Evolutionary conservation across 2,888 invertebrate species (phyloP).

Genomic region (Hirtodrosophila histrioides): DNA sequence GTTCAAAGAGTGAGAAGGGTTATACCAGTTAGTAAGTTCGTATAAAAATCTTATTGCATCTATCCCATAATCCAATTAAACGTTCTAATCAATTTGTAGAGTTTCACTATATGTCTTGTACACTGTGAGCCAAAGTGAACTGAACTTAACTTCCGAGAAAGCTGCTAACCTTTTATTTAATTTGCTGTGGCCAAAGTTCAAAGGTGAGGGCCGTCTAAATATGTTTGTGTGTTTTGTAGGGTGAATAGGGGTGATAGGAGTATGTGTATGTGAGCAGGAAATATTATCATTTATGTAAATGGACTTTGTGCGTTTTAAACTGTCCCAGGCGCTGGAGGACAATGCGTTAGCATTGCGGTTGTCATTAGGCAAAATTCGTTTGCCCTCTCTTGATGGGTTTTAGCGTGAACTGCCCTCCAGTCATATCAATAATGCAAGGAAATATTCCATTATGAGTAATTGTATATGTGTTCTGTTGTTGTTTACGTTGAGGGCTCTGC

Average conservation of each 20-base stretch:
- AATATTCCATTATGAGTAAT: slow-evolving; percentile 66
- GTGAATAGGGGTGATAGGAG: background rate
- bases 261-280: slow-evolving; percentile 2
- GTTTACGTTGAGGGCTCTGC: background rate
- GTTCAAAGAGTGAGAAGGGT: no score
- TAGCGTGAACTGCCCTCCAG: slow-evolving; percentile 18
- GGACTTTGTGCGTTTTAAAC: slow-evolving; percentile 53
- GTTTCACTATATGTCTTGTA: background rate
- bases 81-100: background rate
- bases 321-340: slow-evolving; percentile 34
- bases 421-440: slow-evolving; percentile 56
- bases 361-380: slow-evolving; percentile 44
- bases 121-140: slow-evolving; percentile 8
- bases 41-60: no score
- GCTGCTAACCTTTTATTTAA: slow-evolving; percentile 70
- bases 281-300: slow-evolving; percentile 70
- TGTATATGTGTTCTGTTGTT: slow-evolving; percentile 45
- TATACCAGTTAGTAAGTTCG: no score
- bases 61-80: background rate
- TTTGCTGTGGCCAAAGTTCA: slow-evolving; percentile 70
- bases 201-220: slow-evolving; percentile 49
- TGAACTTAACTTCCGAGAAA: slow-evolving; percentile 26
- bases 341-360: slow-evolving; percentile 43
- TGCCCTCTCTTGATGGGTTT: slow-evolving; percentile 12
- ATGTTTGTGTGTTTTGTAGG: slow-evolving; percentile 1